Conservation (phyloP, 2,113 vertebrate species). For the Canis aureus region DNA sequence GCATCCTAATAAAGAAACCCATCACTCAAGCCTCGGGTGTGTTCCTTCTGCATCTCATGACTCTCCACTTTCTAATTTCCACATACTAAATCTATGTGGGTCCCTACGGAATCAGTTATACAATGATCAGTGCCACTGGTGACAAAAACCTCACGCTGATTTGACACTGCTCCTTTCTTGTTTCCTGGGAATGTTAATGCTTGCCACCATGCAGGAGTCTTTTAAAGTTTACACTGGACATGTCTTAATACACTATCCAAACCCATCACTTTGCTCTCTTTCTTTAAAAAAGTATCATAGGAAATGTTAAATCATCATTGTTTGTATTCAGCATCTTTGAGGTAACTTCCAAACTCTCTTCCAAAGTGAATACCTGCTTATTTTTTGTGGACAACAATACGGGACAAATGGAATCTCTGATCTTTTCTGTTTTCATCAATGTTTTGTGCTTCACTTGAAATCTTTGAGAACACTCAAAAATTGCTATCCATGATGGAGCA, state of each 20-base stretch:
- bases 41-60: background rate
- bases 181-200: background rate
- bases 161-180: background rate
- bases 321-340: background rate
- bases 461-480: background rate
- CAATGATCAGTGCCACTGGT: background rate
- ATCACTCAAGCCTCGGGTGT: background rate
- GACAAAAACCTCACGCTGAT: background rate
- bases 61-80: background rate
- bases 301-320: background rate
- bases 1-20: background rate
- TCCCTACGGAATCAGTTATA: background rate
- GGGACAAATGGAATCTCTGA: background rate
- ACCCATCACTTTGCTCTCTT: background rate
- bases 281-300: background rate
- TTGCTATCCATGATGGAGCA: background rate
- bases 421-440: background rate
- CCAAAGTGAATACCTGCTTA: background rate
- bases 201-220: background rate
- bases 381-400: background rate
- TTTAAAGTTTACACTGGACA: background rate
- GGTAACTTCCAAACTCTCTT: slow-evolving; percentile 30
- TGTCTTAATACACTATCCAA: background rate
- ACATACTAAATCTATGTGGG: background rate
- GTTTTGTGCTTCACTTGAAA: background rate